Conservation (phyloP, 2,888 invertebrate genomes). For the Dichetophora obliterata region DNA sequence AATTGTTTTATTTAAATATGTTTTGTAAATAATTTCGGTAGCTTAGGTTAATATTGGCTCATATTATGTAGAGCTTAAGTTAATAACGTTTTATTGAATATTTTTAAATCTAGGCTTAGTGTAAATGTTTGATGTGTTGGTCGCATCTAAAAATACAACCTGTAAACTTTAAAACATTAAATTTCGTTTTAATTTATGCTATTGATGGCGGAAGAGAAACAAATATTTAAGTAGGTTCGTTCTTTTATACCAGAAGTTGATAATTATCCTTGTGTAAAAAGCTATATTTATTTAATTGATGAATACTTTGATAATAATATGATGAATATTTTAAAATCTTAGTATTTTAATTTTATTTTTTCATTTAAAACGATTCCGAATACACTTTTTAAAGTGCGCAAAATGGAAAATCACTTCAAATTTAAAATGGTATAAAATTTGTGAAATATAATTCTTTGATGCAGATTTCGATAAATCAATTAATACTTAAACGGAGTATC, state of each 20-base stretch:
- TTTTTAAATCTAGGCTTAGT: slow-evolving; percentile 31
- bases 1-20: slow-evolving; percentile 27
- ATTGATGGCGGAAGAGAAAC: background rate
- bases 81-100: slow-evolving; percentile 28
- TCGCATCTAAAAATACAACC: slow-evolving; percentile 68
- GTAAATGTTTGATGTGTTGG: slow-evolving; percentile 62
- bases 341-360: slow-evolving; percentile 36
- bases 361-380: background rate
- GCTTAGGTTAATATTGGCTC: slow-evolving; percentile 15
- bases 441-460: too few species aligned
- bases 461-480: too few species aligned
- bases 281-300: too few species aligned
- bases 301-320: too few species aligned
- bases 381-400: too few species aligned
- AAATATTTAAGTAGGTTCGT: too few species aligned
- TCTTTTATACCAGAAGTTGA: too few species aligned
- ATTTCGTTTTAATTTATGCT: background rate
- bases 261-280: too few species aligned
- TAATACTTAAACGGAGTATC: too few species aligned
- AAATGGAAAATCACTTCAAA: too few species aligned
- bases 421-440: too few species aligned
- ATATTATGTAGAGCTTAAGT: slow-evolving; percentile 31
- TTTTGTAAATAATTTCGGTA: slow-evolving; percentile 32
- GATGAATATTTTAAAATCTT: slow-evolving; percentile 3
- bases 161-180: slow-evolving; percentile 51